Base-by-base conservation (phyloP, 2,888 invertebrate genomes). In the Anthrax anthrax region DNA sequence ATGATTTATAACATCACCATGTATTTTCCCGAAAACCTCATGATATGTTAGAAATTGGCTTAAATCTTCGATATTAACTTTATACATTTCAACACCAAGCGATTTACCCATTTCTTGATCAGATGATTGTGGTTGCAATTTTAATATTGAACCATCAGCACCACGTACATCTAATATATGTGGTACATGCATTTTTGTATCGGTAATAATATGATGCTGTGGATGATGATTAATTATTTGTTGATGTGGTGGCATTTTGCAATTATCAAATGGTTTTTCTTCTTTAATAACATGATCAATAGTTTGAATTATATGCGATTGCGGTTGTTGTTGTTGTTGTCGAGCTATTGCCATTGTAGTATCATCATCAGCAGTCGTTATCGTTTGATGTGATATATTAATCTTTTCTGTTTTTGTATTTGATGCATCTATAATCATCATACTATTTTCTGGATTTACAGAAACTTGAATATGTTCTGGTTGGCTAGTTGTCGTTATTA, bases 21-120 rank as follows among this genome's bases (percentile, higher is more conserved):
- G 67, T 44, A 82, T 65, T 60, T 81, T 81, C 27, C 81, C 82
- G 61, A 82, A 88, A 39, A 88, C 87, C 67, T 88, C 88, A 61
- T 88, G 88, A 67, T 88, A 88, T 37, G 86, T 85, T 52, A 88
- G 70, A 54, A 88, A 69, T 60, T 87, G 87, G 54, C 86, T 87
- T 46, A 88, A 75, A 59, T 88, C 88, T 62, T 88, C 88, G 9
- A 87, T 85, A 62, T 85, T 82, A 49, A 60, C 81, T 83, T 64
- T 86, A 82, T 53, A 86, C 79, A 72, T 86, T 83, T 78, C 72
- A 39, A 74, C 72, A 47, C 74, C 74, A 47, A 78, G 67, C 4
- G 76, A 50, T 50, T 44, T 50, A 42, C 50, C 50, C 49, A 76
- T 62, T 56, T 76, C 76, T 58, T 76, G 76, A 48, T 76, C 76